A percentile compares a stretch with the other conserved stretches of the same genome.
These are phyloP conservation scores for Hyla sarda DNA, from an alignment of 2,113 vertebrate species.

Conservation along the genomic window DNA sequence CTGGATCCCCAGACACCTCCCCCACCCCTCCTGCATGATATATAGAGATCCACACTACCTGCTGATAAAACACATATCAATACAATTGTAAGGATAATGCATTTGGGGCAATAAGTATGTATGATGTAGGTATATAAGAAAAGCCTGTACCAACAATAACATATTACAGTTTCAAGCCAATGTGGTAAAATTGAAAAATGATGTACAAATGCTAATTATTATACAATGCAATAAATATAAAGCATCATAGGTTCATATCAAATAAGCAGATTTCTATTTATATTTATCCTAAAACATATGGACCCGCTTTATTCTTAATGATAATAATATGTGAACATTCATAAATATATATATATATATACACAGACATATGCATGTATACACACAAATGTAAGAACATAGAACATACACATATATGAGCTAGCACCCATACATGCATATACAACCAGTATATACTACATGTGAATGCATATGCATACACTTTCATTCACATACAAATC, in stretches of 20 bases:
- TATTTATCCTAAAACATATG: neutral
- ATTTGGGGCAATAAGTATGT: neutral
- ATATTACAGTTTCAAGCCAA: neutral
- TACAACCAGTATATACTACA: no score
- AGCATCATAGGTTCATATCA: neutral
- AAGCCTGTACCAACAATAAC: neutral
- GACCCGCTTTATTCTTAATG: neutral
- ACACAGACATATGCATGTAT: neutral
- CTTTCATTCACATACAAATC: no score
- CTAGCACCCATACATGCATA: no score
- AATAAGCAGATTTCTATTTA: neutral
- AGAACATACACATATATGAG: neutral
- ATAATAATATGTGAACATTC: neutral
- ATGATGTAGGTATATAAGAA: neutral
- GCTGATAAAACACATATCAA: neutral
- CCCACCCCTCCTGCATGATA: neutral
- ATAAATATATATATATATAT: neutral
- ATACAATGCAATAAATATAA: neutral
- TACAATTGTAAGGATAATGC: neutral
- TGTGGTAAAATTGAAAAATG: neutral
- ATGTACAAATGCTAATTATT: neutral
- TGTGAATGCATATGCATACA: no score
- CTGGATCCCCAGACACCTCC: neutral
- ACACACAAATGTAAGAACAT: neutral
- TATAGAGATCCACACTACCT: neutral